Percentiles rank a stretch among this genome's conserved stretches.
These are phyloP conservation scores for Ooceraea biroi DNA, from an alignment of 1,140 invertebrate genomes.

Conservation along the genomic window DNA sequence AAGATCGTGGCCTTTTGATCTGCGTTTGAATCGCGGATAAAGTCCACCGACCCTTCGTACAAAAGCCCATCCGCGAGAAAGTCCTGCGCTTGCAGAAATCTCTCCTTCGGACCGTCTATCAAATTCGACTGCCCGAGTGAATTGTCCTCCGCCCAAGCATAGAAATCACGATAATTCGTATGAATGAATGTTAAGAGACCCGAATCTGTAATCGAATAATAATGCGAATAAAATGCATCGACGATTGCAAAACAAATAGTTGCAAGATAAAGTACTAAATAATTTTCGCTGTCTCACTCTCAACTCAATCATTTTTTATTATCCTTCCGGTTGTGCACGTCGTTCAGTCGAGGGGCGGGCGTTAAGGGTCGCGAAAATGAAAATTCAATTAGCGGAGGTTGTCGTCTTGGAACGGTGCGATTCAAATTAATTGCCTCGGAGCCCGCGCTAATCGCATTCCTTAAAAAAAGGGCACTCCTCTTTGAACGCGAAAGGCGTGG, in stretches of 20 bases:
- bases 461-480: constrained; percentile 10
- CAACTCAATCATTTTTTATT: constrained; percentile 16
- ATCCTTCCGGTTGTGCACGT: constrained; percentile 14
- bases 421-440: constrained; percentile 72
- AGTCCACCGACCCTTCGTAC: not conserved
- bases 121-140: not conserved
- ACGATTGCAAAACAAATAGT: not conserved
- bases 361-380: constrained; percentile 59
- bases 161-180: not conserved
- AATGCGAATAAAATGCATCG: not conserved
- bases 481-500: constrained; percentile 13
- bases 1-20: constrained; percentile 34
- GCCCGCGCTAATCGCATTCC: constrained; percentile 57
- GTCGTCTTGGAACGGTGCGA: constrained; percentile 34
- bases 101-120: constrained; percentile 1
- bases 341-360: not conserved
- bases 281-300: not conserved
- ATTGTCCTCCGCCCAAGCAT: not conserved
- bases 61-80: constrained; percentile 22
- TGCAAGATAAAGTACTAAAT: not conserved
- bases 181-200: not conserved
- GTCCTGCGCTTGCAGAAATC: constrained; percentile 44
- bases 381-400: constrained; percentile 72
- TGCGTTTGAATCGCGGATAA: constrained; percentile 27
- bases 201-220: not conserved